These are phyloP conservation scores for Aphaenogaster ashmeadi DNA, from an alignment of 1,140 invertebrate species.

Conservation along the genomic window DNA sequence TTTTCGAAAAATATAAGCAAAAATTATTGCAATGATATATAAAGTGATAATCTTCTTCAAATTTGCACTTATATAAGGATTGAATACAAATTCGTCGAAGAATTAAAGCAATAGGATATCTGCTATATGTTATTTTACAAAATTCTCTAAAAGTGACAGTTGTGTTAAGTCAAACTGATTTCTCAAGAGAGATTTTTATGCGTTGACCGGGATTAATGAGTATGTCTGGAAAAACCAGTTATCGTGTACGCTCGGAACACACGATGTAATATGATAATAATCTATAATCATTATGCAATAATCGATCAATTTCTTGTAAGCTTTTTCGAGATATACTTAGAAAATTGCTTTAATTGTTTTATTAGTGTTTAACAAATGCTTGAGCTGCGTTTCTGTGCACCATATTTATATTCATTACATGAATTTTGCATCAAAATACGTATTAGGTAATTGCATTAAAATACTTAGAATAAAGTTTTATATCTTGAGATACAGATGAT, in stretches of 20 bases:
- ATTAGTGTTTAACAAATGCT: conserved; percentile 5
- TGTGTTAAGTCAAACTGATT: background rate
- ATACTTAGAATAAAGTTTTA: too few relatives aligned
- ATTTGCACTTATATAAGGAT: background rate
- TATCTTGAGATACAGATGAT: too few relatives aligned
- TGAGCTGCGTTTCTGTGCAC: background rate
- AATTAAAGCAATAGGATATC: background rate
- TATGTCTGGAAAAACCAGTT: conserved; percentile 31
- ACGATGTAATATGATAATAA: conserved; percentile 35
- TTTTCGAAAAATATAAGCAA: background rate
- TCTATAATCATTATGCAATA: conserved; percentile 41
- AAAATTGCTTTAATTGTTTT: conserved; percentile 4
- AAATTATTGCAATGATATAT: background rate
- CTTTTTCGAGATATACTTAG: background rate
- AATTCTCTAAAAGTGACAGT: background rate
- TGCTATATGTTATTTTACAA: background rate
- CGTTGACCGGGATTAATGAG: background rate
- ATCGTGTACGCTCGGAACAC: background rate
- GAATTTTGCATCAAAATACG: too few relatives aligned
- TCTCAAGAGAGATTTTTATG: background rate
- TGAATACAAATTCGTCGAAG: background rate
- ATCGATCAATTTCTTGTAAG: conserved; percentile 9
- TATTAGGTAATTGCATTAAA: too few relatives aligned
- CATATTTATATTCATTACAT: background rate
- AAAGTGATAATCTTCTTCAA: background rate